Evolutionary conservation across 2,888 invertebrate genomes (phyloP), one percentile per base, ranked within the genome.

Genomic region (Melinopterus prodromus): DNA sequence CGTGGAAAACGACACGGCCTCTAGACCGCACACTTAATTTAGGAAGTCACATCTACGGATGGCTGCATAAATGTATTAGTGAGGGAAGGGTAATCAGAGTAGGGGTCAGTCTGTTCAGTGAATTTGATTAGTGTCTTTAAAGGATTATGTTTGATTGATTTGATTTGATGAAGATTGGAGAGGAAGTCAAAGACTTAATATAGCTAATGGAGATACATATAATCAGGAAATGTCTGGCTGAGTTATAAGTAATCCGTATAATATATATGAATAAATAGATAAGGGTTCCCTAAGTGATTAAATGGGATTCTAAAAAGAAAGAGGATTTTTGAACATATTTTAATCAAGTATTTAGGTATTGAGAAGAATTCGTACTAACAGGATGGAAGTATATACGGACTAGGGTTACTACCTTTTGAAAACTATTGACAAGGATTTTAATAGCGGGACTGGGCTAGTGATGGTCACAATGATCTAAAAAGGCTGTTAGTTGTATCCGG

Each of bases 11-110:
- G 12, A 53, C 53, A 12, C 53, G 53, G 12, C 53, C 5, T 53
- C 53, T 53, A 53, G 53, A 53, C 53, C 53, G 53, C 53, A 53
- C 53, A 53, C 53, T 53, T 53, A 53, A 53, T 53, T 53, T 53
- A 53, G 53, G 12, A 53, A 53, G 53, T 53, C 53, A 53, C 53
- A 53, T 53, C 53, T 53, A 53, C 53, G 53, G 53, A 53, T 53
- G 53, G 12, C 53, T 53, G 53, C 53, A 53, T 53, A 53, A 53
- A 53, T 53, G 53, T 53, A 12, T 53, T 53, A 53, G 53, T 53
- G 53, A 53, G 53, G 5, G 53, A 53, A 53, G 53, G 53, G 53
- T 53, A 53, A 53, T 53, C 53, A 53, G 53, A 53, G 53, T 53
- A 53, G 53, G 53, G 53, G 53, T 53, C 53, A 53, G 53, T 53